Base-by-base conservation (phyloP, 2,888 invertebrate species). In the Teleogryllus oceanicus region DNA sequence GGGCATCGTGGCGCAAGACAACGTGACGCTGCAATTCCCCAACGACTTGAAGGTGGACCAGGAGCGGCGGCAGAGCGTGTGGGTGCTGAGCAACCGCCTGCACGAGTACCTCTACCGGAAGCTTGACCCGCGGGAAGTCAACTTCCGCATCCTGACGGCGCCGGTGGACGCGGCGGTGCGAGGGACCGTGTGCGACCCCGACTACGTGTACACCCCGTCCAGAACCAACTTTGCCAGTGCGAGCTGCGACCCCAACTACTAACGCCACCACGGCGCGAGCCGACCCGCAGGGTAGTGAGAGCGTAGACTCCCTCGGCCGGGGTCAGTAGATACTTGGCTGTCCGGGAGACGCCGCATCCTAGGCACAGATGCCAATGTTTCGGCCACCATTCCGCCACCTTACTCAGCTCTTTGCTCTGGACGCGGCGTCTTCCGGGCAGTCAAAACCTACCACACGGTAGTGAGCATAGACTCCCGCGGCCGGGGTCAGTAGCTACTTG, bases 41-140 rank as follows among this genome's bases (percentile, higher is more conserved):
- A 95, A 95, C 84, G 95, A 95, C 85, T 86, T 95, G 76, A 93
- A 93, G 86, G 89, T 95, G 13, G 95, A 95, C 84, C 90, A 92
- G 81, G 93, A 92, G 74, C 84, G 87, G 13, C 88, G 89, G 75
- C 92, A 94, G 84, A 92, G 89, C 80, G 88, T 95, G 12, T 95
- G 95, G 95, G 89, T 94, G 5, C 89, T 95, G 83, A 92, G 93
- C 3, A 95, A 95, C 86, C 89, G 90, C 49, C 86, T 95, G 81
- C 94, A 94, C 1, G 90, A 92, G 86, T 95, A 92, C 86, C 89
- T 95, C 78, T 93, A 92, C 78, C 90, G 89, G 0, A 88, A 89
- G 11, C 86, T 95, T 78, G 89, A 94, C 84, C 87, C 87, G 21
- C 87, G 90, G 74, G 92, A 92, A 78, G 89, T 92, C 50, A 95